A percentile compares a stretch with the other conserved stretches of the same genome.
Conservation (phyloP, 2,888 invertebrate genomes). For the Metacarcinus magister region DNA sequence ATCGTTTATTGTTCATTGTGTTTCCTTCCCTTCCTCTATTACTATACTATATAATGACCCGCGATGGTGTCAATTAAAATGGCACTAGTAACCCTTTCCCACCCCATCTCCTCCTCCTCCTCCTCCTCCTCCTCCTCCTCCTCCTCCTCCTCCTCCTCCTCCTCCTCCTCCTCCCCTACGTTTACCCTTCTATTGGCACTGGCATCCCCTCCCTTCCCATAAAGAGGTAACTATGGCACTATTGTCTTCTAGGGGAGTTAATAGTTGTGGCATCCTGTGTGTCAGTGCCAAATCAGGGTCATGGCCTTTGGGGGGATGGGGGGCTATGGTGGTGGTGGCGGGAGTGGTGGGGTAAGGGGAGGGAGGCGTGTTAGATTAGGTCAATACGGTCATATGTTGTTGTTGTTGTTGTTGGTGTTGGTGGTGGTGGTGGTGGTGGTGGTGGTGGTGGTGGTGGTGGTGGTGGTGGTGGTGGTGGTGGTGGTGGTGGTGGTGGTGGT, state of each 20-base stretch:
- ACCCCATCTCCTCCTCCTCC: background rate
- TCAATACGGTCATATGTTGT: no score
- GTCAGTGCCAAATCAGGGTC: constrained; percentile 28
- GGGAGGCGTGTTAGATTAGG: background rate
- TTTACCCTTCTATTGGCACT: constrained; percentile 1
- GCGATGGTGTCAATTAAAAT: background rate
- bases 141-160: background rate
- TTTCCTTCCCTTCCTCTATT: background rate
- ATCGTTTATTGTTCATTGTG: constrained; percentile 35
- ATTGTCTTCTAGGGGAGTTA: background rate
- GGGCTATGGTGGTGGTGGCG: background rate
- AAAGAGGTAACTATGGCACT: background rate
- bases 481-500: background rate
- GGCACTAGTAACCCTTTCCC: background rate
- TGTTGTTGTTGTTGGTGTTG: background rate
- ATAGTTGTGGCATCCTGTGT: background rate
- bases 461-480: background rate
- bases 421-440: background rate
- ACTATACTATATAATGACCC: background rate
- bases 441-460: background rate
- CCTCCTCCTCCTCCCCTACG: background rate
- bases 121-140: no score
- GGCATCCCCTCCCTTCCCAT: background rate
- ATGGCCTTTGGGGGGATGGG: background rate
- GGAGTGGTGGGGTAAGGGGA: background rate